A percentile compares a stretch with the other conserved stretches of the same genome.
phyloP scores from a whole-genome alignment of 1,140 invertebrate genomes.

The Sipha flava region DNA sequence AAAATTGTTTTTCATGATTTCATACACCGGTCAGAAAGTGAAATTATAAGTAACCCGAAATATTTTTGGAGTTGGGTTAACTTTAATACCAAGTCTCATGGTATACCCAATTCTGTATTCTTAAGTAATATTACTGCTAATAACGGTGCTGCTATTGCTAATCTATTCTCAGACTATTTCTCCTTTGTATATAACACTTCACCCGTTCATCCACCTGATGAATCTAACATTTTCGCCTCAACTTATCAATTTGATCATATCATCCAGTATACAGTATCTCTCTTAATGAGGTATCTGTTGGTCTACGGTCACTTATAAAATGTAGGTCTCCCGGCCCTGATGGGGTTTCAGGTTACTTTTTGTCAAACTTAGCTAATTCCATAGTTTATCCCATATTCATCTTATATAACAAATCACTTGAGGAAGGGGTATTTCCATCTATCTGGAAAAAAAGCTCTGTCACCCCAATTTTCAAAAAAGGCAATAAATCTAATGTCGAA shows the following conservation, averaged over 20 bases:
- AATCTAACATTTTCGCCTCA: too few relatives aligned
- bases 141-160: background rate
- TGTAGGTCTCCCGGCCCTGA: background rate
- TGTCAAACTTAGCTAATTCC: background rate
- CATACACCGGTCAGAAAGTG: background rate
- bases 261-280: background rate
- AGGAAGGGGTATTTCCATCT: background rate
- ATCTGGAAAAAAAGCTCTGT: background rate
- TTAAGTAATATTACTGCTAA: background rate
- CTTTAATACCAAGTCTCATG: background rate
- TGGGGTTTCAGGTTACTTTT: background rate
- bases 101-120: background rate
- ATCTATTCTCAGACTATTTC: background rate
- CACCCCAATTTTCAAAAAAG: slow-evolving; percentile 8
- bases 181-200: background rate
- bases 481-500: background rate
- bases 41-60: background rate
- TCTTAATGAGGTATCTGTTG: background rate
- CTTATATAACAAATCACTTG: background rate
- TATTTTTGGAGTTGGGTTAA: background rate
- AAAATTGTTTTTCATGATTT: background rate
- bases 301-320: background rate
- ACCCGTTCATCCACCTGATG: too few relatives aligned
- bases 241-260: too few relatives aligned
- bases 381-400: background rate